Conservation (phyloP, 1,140 invertebrate species). For the Oncopeltus fasciatus region DNA sequence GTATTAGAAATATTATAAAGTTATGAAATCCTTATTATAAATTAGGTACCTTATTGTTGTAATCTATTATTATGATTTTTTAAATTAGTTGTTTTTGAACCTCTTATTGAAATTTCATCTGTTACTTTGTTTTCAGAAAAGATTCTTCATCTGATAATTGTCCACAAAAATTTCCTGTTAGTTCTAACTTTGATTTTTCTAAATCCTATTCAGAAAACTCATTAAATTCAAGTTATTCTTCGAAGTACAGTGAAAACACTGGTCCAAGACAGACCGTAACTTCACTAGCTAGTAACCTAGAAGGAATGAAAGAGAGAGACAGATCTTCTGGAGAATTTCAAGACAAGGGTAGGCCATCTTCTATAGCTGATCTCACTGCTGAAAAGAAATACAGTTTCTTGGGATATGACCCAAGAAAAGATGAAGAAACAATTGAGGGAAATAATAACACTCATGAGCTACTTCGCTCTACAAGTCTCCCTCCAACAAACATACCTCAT, state of each 20-base stretch:
- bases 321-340: neutral
- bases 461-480: neutral
- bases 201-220: neutral
- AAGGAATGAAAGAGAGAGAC: neutral
- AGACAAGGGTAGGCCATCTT: conserved; percentile 1
- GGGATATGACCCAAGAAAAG: conserved; percentile 21
- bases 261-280: neutral
- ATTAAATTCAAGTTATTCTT: neutral
- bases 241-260: neutral
- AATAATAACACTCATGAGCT: neutral
- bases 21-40: no score
- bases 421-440: neutral
- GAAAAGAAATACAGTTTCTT: conserved; percentile 22
- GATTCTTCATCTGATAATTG: neutral
- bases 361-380: conserved; percentile 12
- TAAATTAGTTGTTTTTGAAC: neutral
- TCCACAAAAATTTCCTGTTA: neutral
- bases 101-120: neutral
- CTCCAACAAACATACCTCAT: neutral
- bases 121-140: neutral
- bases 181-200: neutral
- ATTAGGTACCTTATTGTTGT: no score
- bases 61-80: neutral
- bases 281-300: neutral
- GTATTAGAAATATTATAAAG: no score